Base-by-base conservation (phyloP, 2,797 vertebrate genomes). In the Yasuhikotakia modesta region DNA sequence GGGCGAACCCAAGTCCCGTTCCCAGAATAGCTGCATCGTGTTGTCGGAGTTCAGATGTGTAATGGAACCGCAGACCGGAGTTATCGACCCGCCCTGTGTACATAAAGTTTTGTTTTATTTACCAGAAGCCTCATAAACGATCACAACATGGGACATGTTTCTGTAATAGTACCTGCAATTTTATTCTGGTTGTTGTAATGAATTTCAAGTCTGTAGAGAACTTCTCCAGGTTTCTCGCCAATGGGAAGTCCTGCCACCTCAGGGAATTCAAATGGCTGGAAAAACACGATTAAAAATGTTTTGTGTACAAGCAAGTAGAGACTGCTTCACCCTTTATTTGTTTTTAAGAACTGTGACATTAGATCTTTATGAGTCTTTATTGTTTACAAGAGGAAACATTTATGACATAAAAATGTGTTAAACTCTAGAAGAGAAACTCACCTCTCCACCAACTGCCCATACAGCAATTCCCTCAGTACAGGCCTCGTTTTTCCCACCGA, bases 391-490 rank as follows among this genome's bases (percentile, higher is more conserved):
- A 27, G 4, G 17, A 55, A 11, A 7, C 10, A 11, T 19, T 55
- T 13, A 4, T 24, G 12, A 43, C 70, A 53, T 66, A 0, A 39
- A 50, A 11, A 43, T 17, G 22, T 52, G 11, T 3, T 14, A 21
- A 52, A 3, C 27, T 14, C 5, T 1, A 52, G 3, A 70, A 24
- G 21, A 50, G n/a, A 45, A 3, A 70, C 89, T 88, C 46, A 93
- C 92, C 88, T 76, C 80, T 87, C 88, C 92, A 68, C 93, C 93
- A 1, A 89, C 71, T 13, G 35, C 91, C 93, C 93, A 94, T 5
- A 79, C 74, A 5, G 88, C 87, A 39, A 90, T 67, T 8, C 83
- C 73, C 24, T n/a, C 39, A 5, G 76, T 69, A 81, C 93, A 94
- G 1, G 0, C 0, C 63, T 2, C 16, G 45, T 0, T 0, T 0